A percentile compares a stretch with the other conserved stretches of the same genome.
Evolutionary conservation across 2,888 invertebrate species (phyloP).

Genomic region (Caenorhabditis parvicauda): DNA sequence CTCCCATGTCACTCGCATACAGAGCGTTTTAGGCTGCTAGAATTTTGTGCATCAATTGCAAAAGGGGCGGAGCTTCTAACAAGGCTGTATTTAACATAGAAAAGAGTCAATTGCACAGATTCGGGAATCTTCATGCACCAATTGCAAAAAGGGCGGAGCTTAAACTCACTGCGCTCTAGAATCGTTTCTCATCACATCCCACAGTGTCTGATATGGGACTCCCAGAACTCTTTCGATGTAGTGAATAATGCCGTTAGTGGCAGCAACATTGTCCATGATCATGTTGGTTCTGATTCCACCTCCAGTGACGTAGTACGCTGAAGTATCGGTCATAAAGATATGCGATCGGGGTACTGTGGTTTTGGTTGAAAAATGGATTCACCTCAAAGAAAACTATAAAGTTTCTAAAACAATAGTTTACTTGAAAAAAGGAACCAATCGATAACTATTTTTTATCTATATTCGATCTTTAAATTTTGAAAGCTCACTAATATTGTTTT

Average conservation of each 20-base stretch:
- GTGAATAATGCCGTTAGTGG: conserved; percentile 63
- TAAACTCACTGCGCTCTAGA: conserved; percentile 47
- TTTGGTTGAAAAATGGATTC: too few relatives aligned
- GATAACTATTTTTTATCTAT: too few relatives aligned
- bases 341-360: too few relatives aligned
- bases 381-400: too few relatives aligned
- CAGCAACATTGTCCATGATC: conserved; percentile 61
- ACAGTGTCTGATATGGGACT: conserved; percentile 61
- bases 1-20: too few relatives aligned
- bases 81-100: not conserved
- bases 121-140: not conserved
- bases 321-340: not conserved
- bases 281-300: conserved; percentile 62
- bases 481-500: conserved; percentile 61
- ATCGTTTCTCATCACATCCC: conserved; percentile 61
- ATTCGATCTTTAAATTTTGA: too few relatives aligned
- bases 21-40: not conserved
- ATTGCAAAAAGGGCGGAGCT: too few relatives aligned
- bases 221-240: conserved; percentile 63
- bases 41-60: not conserved
- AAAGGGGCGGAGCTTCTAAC: too few relatives aligned
- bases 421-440: too few relatives aligned
- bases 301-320: conserved; percentile 63
- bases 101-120: not conserved
- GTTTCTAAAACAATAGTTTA: too few relatives aligned